Evolutionary conservation across 2,113 vertebrate genomes (phyloP).

Genomic region (Loxodonta africana): DNA sequence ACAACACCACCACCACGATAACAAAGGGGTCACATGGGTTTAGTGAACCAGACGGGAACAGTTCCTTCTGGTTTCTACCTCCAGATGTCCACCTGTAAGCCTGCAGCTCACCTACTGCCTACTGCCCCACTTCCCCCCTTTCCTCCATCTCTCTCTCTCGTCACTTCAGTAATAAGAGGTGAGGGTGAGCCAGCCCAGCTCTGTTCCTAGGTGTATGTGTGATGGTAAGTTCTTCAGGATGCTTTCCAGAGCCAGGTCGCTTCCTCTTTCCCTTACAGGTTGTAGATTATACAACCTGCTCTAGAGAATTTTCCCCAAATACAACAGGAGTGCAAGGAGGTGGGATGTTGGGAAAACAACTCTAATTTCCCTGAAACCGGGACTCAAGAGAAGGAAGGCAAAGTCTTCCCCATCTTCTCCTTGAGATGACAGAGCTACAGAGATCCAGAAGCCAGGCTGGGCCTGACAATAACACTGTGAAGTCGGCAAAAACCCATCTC

Average conservation of each 20-base stretch:
- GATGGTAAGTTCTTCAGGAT: not conserved
- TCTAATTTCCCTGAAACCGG: not conserved
- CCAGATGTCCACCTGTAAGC: not conserved
- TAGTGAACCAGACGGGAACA: not conserved
- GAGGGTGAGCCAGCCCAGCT: not conserved
- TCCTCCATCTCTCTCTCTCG: too few species aligned
- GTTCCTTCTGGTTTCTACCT: not conserved
- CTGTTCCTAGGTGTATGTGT: not conserved
- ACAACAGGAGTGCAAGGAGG: not conserved
- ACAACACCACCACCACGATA: not conserved
- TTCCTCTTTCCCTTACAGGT: not conserved
- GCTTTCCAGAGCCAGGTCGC: not conserved
- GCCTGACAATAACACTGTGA: not conserved
- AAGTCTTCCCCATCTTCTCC: not conserved
- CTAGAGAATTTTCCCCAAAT: not conserved
- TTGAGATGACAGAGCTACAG: not conserved
- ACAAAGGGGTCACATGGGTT: not conserved
- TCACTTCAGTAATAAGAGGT: not conserved
- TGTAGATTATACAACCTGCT: not conserved
- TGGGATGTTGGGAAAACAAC: not conserved
- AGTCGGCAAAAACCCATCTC: not conserved
- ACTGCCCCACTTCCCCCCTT: not conserved
- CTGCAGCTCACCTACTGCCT: not conserved
- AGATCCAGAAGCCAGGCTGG: not conserved
- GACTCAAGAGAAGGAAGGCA: not conserved